phyloP scores from a whole-genome alignment of 2,888 invertebrate species.

The Ischnus inquisitorius region DNA sequence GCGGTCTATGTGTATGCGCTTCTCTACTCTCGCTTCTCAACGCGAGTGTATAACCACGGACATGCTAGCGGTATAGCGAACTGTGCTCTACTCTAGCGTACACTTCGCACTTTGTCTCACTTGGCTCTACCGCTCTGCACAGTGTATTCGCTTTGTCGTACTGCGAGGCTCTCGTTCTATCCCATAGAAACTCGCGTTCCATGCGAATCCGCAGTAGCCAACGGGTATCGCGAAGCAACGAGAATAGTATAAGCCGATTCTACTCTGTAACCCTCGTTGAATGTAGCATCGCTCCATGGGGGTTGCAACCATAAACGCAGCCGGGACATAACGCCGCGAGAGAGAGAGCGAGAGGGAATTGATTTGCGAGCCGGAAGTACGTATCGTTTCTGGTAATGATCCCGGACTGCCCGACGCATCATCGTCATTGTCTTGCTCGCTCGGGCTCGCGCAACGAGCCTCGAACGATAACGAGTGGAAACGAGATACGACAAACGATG shows the following conservation, averaged over 20 bases:
- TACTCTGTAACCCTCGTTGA: conserved; percentile 66
- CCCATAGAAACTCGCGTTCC: conserved; percentile 50
- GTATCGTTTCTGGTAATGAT: conserved; percentile 84
- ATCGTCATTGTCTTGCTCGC: conserved; percentile 79
- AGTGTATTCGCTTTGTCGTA: conserved; percentile 44
- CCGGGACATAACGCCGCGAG: conserved; percentile 47
- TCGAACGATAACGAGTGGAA: conserved; percentile 49
- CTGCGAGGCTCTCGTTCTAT: conserved; percentile 71
- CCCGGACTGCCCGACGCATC: conserved; percentile 73
- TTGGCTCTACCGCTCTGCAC: conserved; percentile 1
- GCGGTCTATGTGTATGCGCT: conserved; percentile 63
- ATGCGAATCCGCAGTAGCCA: conserved; percentile 41
- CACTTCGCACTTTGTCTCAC: conserved; percentile 16
- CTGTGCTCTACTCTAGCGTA: background rate
- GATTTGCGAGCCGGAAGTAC: conserved; percentile 84
- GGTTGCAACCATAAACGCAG: conserved; percentile 82
- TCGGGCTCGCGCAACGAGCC: background rate
- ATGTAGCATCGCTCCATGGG: conserved; percentile 79
- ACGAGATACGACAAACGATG: conserved; percentile 61
- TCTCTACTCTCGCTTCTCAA: conserved; percentile 57
- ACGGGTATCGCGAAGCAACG: conserved; percentile 60
- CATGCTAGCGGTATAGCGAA: background rate
- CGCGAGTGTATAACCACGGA: conserved; percentile 21
- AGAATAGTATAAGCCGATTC: conserved; percentile 48
- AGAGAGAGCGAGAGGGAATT: conserved; percentile 81